phyloP scores from a whole-genome alignment of 1,140 invertebrate genomes.

The Harpegnathos saltator region DNA sequence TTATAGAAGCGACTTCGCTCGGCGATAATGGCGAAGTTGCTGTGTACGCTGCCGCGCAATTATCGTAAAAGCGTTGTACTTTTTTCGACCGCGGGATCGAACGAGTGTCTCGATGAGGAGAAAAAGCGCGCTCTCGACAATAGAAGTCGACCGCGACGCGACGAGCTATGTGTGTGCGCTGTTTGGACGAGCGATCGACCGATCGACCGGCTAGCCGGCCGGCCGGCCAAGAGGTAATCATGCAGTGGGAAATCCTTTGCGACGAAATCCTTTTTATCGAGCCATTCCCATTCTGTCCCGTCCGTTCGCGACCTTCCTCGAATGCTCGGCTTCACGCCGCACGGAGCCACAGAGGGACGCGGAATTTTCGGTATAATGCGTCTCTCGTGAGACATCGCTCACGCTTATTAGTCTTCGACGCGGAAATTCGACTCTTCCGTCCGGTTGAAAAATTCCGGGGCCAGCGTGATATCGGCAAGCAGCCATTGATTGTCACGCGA shows the following conservation, averaged over 20 bases:
- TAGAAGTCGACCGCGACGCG: constrained; percentile 39
- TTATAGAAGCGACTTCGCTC: constrained; percentile 14
- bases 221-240: constrained; percentile 51
- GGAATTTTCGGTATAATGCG: constrained; percentile 53
- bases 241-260: constrained; percentile 61
- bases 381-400: constrained; percentile 49
- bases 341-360: too few species aligned
- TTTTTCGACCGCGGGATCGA: constrained; percentile 43
- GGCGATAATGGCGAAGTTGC: not conserved
- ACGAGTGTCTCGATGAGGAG: constrained; percentile 43
- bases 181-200: not conserved
- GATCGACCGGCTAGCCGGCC: not conserved
- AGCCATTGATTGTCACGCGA: too few species aligned
- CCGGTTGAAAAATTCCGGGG: not conserved
- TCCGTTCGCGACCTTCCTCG: constrained; percentile 46
- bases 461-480: too few species aligned
- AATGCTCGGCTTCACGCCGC: constrained; percentile 33
- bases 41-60: constrained; percentile 14
- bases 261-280: constrained; percentile 60
- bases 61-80: constrained; percentile 57
- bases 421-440: not conserved
- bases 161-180: constrained; percentile 31
- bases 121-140: constrained; percentile 50
- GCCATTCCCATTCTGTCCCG: constrained; percentile 51
- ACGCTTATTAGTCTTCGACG: constrained; percentile 8